A percentile compares a stretch with the other conserved stretches of the same genome.
Evolutionary conservation across 2,113 vertebrate species (phyloP).

Genomic region (Callopanchax toddi): DNA sequence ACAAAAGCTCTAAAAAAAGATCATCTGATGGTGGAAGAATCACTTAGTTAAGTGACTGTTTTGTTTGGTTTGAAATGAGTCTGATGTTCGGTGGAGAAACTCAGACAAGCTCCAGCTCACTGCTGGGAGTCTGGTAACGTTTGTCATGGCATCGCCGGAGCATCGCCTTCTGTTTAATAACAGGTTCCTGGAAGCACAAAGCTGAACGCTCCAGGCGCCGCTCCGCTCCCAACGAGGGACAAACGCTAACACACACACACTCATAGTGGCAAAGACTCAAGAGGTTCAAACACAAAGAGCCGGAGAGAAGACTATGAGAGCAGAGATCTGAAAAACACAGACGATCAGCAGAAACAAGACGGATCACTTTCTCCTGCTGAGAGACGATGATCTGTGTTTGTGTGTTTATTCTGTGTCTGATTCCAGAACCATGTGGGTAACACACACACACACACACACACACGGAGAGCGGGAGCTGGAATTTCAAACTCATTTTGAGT

Average conservation of each 20-base stretch:
- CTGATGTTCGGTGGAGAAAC: slow-evolving; percentile 41
- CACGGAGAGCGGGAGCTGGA: slow-evolving; percentile 41
- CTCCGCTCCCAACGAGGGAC: background rate
- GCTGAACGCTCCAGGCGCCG: background rate
- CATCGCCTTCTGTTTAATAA: slow-evolving; percentile 17
- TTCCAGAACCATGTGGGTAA: slow-evolving; percentile 54
- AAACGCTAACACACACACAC: background rate
- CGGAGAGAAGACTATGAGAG: no score
- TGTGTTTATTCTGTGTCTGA: slow-evolving; percentile 27
- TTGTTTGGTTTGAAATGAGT: slow-evolving; percentile 48
- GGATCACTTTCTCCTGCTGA: slow-evolving; percentile 32
- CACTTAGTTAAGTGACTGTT: slow-evolving; percentile 35
- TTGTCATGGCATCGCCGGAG: slow-evolving; percentile 35
- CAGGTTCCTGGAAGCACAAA: slow-evolving; percentile 31
- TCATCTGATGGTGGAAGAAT: slow-evolving; percentile 29
- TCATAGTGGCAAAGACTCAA: background rate
- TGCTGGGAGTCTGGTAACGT: slow-evolving; percentile 3
- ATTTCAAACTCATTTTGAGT: slow-evolving; percentile 51
- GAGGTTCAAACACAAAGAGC: no score
- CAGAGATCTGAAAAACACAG: slow-evolving; percentile 14
- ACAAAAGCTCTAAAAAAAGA: slow-evolving; percentile 25
- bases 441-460: slow-evolving; percentile 8
- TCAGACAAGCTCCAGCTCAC: slow-evolving; percentile 26
- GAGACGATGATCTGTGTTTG: slow-evolving; percentile 32
- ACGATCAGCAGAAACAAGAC: slow-evolving; percentile 30